Conservation (phyloP, 2,888 invertebrate genomes). For the Orthosia cruda region DNA sequence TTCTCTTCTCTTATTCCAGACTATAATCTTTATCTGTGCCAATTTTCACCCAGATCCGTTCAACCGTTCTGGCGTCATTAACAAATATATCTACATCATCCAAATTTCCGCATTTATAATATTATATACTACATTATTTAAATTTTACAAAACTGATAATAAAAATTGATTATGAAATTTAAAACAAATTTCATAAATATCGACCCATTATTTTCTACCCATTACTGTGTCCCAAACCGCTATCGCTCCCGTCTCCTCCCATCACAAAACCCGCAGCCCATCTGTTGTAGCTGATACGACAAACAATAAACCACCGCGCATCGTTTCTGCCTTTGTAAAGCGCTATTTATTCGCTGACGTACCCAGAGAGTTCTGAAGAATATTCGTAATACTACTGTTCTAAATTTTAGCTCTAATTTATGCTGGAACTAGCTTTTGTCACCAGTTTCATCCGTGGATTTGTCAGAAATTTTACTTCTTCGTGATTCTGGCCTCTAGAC, state of each 20-base stretch:
- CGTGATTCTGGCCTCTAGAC: not conserved
- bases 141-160: too few relatives aligned
- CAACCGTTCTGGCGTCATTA: too few relatives aligned
- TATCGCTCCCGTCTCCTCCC: constrained; percentile 49
- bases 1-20: too few relatives aligned
- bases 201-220: not conserved
- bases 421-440: not conserved
- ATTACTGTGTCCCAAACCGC: not conserved
- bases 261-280: not conserved
- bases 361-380: constrained; percentile 34
- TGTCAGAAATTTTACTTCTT: not conserved
- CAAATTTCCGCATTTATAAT: too few relatives aligned
- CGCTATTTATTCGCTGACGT: constrained; percentile 54
- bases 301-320: constrained; percentile 72
- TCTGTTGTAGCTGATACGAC: constrained; percentile 70
- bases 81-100: too few relatives aligned
- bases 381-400: constrained; percentile 47
- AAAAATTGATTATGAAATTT: too few relatives aligned
- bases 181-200: too few relatives aligned
- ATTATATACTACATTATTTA: too few relatives aligned
- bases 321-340: constrained; percentile 62
- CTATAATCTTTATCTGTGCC: too few relatives aligned
- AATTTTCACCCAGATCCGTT: too few relatives aligned
- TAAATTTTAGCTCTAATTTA: constrained; percentile 36
- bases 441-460: too few relatives aligned